Evolutionary conservation across 2,113 vertebrate genomes (phyloP).

Genomic region (Megaceryle torquata): DNA sequence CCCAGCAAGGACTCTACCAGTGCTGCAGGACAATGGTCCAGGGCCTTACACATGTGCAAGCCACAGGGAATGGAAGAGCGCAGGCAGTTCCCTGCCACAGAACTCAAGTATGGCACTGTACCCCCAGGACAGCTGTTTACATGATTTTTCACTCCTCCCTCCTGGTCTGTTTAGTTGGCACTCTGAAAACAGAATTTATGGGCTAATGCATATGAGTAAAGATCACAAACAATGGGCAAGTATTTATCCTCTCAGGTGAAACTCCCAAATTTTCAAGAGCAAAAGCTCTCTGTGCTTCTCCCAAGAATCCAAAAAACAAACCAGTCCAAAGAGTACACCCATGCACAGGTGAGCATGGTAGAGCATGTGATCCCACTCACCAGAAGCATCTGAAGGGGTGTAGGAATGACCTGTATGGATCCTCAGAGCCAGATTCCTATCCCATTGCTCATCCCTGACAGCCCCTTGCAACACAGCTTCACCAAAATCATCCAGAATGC

Average conservation of each 20-base stretch:
- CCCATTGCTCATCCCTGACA: not conserved
- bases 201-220: not conserved
- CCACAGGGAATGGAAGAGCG: not conserved
- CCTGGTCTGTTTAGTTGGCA: not conserved
- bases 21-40: rapidly evolving
- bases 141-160: not conserved
- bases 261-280: not conserved
- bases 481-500: not conserved
- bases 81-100: not conserved
- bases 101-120: not conserved
- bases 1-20: not conserved
- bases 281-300: not conserved
- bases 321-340: not conserved
- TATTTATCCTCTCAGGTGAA: not conserved
- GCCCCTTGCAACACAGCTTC: not conserved
- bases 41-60: rapidly evolving
- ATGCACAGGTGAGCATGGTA: not conserved
- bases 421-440: not conserved
- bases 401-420: not conserved
- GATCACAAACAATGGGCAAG: not conserved
- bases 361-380: rapidly evolving
- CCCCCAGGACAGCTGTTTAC: not conserved
- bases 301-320: not conserved
- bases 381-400: not conserved
- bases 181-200: slow-evolving; percentile 18